These are phyloP conservation scores for Agrotis ipsilon DNA, from an alignment of 2,888 invertebrate species.

Conservation along the genomic window DNA sequence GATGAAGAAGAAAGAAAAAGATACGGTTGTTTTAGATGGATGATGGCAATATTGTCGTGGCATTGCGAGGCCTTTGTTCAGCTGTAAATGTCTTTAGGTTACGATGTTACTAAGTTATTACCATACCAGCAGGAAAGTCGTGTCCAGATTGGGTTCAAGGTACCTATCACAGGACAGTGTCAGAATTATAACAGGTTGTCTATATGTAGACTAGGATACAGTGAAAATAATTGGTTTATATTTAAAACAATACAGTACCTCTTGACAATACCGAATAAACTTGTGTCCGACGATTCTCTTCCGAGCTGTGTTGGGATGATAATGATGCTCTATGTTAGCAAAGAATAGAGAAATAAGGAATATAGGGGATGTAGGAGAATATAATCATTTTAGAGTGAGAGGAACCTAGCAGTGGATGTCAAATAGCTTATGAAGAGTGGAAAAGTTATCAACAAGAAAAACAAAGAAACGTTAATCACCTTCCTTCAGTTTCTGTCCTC, in stretches of 20 bases:
- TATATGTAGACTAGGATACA: not conserved
- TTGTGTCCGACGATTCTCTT: not conserved
- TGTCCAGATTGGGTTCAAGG: not conserved
- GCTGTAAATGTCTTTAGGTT: not conserved
- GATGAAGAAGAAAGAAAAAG: no score
- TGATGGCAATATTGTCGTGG: no score
- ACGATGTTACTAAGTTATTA: not conserved
- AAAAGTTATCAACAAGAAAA: not conserved
- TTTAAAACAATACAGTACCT: slow-evolving; percentile 1
- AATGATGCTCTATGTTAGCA: not conserved
- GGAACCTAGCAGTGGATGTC: not conserved
- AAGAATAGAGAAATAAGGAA: not conserved
- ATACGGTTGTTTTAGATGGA: no score
- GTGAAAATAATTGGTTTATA: not conserved
- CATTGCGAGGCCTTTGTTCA: no score
- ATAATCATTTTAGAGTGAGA: not conserved
- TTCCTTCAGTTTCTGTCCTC: slow-evolving; percentile 95
- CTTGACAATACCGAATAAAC: not conserved
- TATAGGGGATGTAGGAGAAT: not conserved
- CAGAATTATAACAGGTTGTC: not conserved
- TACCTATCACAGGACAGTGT: not conserved
- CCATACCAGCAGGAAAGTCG: not conserved
- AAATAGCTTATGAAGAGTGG: not conserved
- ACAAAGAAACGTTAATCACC: slow-evolving; percentile 78
- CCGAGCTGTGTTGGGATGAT: not conserved